Evolutionary conservation across 1,140 invertebrate genomes (phyloP).

Genomic region (Teleogryllus occipitalis): DNA sequence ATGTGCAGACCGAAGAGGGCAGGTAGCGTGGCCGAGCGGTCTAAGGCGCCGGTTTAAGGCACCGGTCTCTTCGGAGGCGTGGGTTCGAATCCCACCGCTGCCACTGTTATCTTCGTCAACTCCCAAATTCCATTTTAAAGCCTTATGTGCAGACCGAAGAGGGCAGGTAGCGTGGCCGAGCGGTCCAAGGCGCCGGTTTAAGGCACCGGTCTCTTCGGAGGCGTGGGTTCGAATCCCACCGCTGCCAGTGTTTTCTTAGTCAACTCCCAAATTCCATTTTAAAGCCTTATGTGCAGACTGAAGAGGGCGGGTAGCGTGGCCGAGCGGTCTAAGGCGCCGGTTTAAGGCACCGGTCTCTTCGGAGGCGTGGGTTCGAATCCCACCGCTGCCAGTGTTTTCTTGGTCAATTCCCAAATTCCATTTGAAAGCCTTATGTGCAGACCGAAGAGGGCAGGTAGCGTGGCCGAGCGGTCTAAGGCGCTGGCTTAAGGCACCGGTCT

Average conservation of each 20-base stretch:
- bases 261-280: too few species aligned
- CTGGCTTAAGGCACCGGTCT: slow-evolving; percentile 30
- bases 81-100: slow-evolving; percentile 66
- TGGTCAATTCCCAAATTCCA: too few species aligned
- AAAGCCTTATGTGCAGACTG: too few species aligned
- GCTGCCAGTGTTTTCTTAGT: too few species aligned
- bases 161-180: slow-evolving; percentile 30
- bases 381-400: slow-evolving; percentile 72
- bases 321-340: slow-evolving; percentile 69
- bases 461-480: slow-evolving; percentile 29
- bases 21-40: slow-evolving; percentile 29
- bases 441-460: too few species aligned
- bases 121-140: too few species aligned
- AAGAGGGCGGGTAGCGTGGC: slow-evolving; percentile 64
- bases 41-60: slow-evolving; percentile 31
- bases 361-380: slow-evolving; percentile 67
- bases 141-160: too few species aligned
- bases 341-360: slow-evolving; percentile 58
- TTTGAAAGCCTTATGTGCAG: too few species aligned
- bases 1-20: too few species aligned
- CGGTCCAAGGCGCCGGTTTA: slow-evolving; percentile 30
- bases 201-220: slow-evolving; percentile 41
- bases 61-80: slow-evolving; percentile 49
- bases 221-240: slow-evolving; percentile 73
- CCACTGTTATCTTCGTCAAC: too few species aligned